These are phyloP conservation scores for Spatula versicolor DNA, from an alignment of 2,797 vertebrate species.

Conservation along the genomic window DNA sequence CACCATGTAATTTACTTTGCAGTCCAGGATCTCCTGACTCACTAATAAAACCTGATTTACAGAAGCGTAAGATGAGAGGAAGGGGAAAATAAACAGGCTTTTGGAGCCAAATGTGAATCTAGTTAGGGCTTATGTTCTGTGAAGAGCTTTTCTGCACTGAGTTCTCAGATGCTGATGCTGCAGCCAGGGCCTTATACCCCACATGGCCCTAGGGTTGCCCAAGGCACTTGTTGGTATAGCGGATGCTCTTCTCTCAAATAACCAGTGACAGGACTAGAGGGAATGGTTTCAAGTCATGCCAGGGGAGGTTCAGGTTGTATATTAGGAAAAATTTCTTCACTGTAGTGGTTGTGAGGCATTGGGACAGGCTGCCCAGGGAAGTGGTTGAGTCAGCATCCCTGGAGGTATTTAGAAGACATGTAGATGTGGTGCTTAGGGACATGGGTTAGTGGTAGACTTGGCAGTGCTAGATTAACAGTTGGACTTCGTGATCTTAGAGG, in stretches of 20 bases:
- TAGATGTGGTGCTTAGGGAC: too few relatives aligned
- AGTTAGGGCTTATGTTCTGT: not conserved
- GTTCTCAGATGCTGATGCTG: not conserved
- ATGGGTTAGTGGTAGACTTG: too few relatives aligned
- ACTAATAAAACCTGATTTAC: not conserved
- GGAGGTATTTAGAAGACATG: too few relatives aligned
- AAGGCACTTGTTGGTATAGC: not conserved
- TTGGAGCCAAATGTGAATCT: not conserved
- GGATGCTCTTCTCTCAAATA: not conserved
- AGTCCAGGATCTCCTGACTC: not conserved
- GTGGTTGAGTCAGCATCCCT: too few relatives aligned
- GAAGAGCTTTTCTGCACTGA: not conserved
- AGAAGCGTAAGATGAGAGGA: not conserved
- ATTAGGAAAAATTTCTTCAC: too few relatives aligned
- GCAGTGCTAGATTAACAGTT: too few relatives aligned
- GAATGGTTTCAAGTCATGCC: too few relatives aligned
- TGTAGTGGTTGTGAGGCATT: too few relatives aligned
- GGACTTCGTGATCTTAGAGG: too few relatives aligned
- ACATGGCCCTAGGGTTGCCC: rapidly evolving
- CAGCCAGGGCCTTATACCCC: not conserved
- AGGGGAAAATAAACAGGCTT: not conserved
- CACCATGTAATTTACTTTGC: not conserved
- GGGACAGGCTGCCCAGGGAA: too few relatives aligned
- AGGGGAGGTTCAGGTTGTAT: too few relatives aligned
- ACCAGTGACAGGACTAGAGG: too few relatives aligned